Evolutionary conservation across 2,888 invertebrate genomes (phyloP).

Genomic region (Chaetogeoica ovagalla): DNA sequence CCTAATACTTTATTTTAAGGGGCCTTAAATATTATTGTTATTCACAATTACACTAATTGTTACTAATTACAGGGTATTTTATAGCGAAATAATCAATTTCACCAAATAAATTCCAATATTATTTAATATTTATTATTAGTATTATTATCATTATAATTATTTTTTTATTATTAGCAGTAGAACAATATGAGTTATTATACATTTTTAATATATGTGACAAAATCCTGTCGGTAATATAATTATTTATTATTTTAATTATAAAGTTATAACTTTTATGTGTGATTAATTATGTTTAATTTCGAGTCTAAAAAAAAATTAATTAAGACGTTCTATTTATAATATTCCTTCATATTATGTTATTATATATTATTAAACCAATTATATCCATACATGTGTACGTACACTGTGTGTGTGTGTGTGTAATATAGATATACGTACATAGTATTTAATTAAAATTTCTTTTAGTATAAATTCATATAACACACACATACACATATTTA

Average conservation of each 20-base stretch:
- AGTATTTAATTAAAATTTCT: constrained; percentile 14
- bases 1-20: neutral
- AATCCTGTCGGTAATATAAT: too few relatives aligned
- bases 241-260: neutral
- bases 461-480: neutral
- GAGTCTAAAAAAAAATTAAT: too few relatives aligned
- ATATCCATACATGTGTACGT: neutral
- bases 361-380: too few relatives aligned
- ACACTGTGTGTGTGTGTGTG: too few relatives aligned
- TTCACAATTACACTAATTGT: constrained; percentile 6
- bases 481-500: neutral
- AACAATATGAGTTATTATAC: too few relatives aligned
- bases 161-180: too few relatives aligned
- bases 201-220: too few relatives aligned
- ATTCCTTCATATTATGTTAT: too few relatives aligned
- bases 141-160: too few relatives aligned
- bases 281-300: too few relatives aligned
- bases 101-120: constrained; percentile 8
- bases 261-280: too few relatives aligned
- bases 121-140: neutral
- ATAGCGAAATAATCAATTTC: constrained; percentile 3
- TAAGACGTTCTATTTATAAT: too few relatives aligned
- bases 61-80: constrained; percentile 41
- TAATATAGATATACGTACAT: neutral
- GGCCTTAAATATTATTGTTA: constrained; percentile 8